Conservation (phyloP, 2,113 vertebrate species). For the Anser brachyrhynchus region DNA sequence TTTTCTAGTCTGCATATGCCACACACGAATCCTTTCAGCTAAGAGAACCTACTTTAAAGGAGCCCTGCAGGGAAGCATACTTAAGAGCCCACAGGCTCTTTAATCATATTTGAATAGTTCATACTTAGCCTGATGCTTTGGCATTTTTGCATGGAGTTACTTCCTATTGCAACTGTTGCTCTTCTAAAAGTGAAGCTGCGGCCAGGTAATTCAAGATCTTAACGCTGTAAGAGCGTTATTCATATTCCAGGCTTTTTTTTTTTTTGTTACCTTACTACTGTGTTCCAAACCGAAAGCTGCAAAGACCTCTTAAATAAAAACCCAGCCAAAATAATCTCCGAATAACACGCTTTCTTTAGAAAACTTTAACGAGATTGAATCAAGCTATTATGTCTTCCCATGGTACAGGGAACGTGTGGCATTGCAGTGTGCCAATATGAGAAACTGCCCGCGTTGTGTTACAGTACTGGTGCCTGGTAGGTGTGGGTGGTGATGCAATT, state of each 20-base stretch:
- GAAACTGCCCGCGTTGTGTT: neutral
- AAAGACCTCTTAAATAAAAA: neutral
- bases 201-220: neutral
- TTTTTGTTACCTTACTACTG: neutral
- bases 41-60: neutral
- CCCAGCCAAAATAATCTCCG: neutral
- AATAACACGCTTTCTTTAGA: neutral
- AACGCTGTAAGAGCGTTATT: neutral
- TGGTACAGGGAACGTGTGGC: rapidly evolving
- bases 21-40: neutral
- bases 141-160: neutral
- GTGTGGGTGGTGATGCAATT: neutral
- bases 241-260: neutral
- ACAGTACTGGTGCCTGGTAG: neutral
- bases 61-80: neutral
- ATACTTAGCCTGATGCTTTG: neutral
- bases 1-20: neutral
- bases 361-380: neutral
- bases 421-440: neutral
- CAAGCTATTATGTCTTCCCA: neutral
- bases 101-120: neutral
- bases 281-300: neutral
- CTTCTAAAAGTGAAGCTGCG: neutral
- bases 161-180: neutral
- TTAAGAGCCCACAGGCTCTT: slow-evolving; percentile 2